A percentile compares a stretch with the other conserved stretches of the same genome.
phyloP scores from a whole-genome alignment of 2,797 vertebrate species.

The Sebastiscus tertius region DNA sequence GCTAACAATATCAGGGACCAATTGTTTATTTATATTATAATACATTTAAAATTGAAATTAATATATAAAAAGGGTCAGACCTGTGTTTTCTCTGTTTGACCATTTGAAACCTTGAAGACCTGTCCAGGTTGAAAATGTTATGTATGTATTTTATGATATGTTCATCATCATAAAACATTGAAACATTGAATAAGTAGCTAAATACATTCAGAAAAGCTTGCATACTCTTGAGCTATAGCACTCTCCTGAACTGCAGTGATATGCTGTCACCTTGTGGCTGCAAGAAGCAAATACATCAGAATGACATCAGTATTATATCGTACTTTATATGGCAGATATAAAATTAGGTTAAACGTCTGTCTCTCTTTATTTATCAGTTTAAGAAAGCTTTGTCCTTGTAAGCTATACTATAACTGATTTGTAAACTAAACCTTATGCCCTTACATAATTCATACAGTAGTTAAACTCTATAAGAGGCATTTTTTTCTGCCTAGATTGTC shows the following conservation, averaged over 20 bases:
- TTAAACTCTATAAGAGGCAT: not conserved
- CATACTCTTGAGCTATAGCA: not conserved
- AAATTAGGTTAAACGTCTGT: not conserved
- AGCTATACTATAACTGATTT: not conserved
- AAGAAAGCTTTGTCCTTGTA: not conserved
- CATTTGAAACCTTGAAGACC: not conserved
- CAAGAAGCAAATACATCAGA: not conserved
- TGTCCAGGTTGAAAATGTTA: not conserved
- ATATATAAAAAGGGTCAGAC: not conserved
- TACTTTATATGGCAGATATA: not conserved
- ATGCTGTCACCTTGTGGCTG: slow-evolving; percentile 34
- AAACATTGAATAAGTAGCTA: not conserved
- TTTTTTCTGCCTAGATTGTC: not conserved
- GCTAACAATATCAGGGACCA: too few relatives aligned
- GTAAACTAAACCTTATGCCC: not conserved
- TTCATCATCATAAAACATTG: not conserved
- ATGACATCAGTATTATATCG: not conserved
- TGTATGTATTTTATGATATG: not conserved
- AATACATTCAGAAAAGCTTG: not conserved
- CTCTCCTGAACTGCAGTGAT: not conserved
- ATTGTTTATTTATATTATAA: too few relatives aligned
- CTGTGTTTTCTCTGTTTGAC: not conserved
- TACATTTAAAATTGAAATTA: too few relatives aligned
- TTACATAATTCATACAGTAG: not conserved
- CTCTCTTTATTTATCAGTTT: not conserved